Conservation (phyloP, 2,888 invertebrate species). For the Habroteleia sp. region DNA sequence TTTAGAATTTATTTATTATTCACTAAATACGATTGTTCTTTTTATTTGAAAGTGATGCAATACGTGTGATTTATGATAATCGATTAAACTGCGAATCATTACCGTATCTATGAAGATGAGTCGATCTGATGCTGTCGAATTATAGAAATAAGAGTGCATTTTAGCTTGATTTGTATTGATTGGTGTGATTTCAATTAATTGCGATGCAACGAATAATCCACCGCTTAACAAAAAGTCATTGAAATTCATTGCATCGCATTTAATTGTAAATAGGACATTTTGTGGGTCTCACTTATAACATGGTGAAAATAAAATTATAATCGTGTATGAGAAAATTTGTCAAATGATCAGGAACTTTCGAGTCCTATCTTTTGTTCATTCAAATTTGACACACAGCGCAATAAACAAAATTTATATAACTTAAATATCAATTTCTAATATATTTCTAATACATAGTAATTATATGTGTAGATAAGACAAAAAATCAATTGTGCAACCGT, state of each 20-base stretch:
- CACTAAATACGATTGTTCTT: slow-evolving; percentile 38
- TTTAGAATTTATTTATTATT: slow-evolving; percentile 56
- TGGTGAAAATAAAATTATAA: slow-evolving; percentile 33
- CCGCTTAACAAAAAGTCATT: not conserved
- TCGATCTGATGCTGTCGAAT: slow-evolving; percentile 54
- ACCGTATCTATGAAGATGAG: slow-evolving; percentile 55
- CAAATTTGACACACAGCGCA: slow-evolving; percentile 14
- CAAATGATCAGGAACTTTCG: slow-evolving; percentile 22
- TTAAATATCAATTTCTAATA: slow-evolving; percentile 49
- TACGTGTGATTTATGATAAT: slow-evolving; percentile 58
- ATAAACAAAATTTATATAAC: slow-evolving; percentile 45
- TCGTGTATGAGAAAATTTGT: slow-evolving; percentile 19
- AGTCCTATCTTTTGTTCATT: slow-evolving; percentile 10
- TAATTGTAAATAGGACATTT: slow-evolving; percentile 31
- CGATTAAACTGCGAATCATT: slow-evolving; percentile 43
- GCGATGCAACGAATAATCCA: slow-evolving; percentile 5
- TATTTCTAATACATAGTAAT: slow-evolving; percentile 48
- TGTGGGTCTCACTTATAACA: slow-evolving; percentile 30
- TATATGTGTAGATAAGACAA: slow-evolving; percentile 53
- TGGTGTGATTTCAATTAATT: slow-evolving; percentile 29
- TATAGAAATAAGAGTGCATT: slow-evolving; percentile 43
- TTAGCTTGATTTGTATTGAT: slow-evolving; percentile 46
- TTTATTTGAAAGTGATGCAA: slow-evolving; percentile 61
- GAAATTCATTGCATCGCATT: slow-evolving; percentile 11
- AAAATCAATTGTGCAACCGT: slow-evolving; percentile 25